Base-by-base conservation (phyloP, 1,140 invertebrate species). In the Campoletis sonorensis region DNA sequence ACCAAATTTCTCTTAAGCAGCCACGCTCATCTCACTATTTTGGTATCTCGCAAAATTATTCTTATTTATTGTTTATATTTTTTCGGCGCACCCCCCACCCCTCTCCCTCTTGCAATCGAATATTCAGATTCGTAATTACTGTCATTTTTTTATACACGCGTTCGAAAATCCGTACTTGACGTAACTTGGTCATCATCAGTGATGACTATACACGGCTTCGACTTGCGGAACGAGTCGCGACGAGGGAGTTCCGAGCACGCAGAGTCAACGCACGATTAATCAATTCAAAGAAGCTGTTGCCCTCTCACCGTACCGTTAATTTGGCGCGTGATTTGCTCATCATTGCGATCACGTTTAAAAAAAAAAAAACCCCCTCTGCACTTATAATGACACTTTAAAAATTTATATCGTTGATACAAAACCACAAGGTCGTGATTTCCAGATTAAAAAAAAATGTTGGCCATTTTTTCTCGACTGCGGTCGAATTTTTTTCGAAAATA, bases 1-100 rank as follows among this genome's bases (percentile, higher is more conserved):
- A 85, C 84, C 85, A 83, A 67, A 78, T 85, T 82, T 78, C 84
- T 80, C 58, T 71, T 51, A 16, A 76, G 51, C 68, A 76, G n/a
- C 76, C 79, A 45, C 30, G 77, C 21, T 64, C 26, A 76, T 82
- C 83, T 84, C 49, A 82, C 79, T 0, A 37, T 49, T 18, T 77
- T 15, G 1, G 30, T 33, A 4, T 33, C 30, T 7, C 30, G 30
- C 30, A 33, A 33, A 33, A 33, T 33, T 33, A 33, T 33, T 33
- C 3, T 33, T 33, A 33, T 33, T 33, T 33, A 33, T 33, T 33
- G 30, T 33, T 33, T 33, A 33, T 33, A 7, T 33, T 2, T 33
- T 4, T 80, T 83, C n/a, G n/a, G n/a, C n/a, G n/a, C n/a, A n/a
- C n/a, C 75, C 81, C 71, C 80, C 61, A 15, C 13, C 18, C 49